phyloP scores from a whole-genome alignment of 2,888 invertebrate genomes.

The Mimachlamys varia region DNA sequence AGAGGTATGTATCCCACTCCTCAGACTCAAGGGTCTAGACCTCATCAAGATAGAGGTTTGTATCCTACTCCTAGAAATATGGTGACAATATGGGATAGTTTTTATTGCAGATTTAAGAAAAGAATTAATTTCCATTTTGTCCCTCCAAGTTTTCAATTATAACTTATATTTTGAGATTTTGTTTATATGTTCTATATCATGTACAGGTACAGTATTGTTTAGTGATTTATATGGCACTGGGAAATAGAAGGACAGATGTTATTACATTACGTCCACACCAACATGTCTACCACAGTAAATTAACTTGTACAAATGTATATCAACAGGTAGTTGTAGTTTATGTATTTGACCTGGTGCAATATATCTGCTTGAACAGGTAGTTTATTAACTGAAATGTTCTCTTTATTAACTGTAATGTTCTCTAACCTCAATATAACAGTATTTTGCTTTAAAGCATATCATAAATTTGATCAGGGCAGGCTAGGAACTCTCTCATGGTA shows the following conservation, averaged over 20 bases:
- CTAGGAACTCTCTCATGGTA: too few species aligned
- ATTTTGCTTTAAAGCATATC: too few species aligned
- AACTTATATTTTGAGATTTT: background rate
- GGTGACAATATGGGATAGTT: too few species aligned
- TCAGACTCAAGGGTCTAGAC: slow-evolving; percentile 72
- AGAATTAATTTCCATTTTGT: background rate
- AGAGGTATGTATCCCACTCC: slow-evolving; percentile 68
- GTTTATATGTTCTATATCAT: background rate
- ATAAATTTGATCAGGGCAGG: too few species aligned
- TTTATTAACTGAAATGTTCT: too few species aligned
- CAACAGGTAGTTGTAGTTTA: background rate
- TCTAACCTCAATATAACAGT: too few species aligned
- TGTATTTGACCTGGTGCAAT: background rate
- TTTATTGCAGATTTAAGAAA: background rate
- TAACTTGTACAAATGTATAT: background rate
- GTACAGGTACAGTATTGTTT: background rate
- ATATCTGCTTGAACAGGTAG: background rate
- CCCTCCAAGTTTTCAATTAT: background rate
- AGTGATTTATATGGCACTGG: too few species aligned
- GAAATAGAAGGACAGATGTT: background rate
- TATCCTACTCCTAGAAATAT: background rate
- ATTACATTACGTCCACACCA: background rate
- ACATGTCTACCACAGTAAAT: background rate
- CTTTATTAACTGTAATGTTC: too few species aligned
- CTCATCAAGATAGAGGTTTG: slow-evolving; percentile 73